Evolutionary conservation across 2,113 vertebrate species (phyloP), one percentile per base, ranked within the genome.

Genomic region (Pseudorasbora parva): DNA sequence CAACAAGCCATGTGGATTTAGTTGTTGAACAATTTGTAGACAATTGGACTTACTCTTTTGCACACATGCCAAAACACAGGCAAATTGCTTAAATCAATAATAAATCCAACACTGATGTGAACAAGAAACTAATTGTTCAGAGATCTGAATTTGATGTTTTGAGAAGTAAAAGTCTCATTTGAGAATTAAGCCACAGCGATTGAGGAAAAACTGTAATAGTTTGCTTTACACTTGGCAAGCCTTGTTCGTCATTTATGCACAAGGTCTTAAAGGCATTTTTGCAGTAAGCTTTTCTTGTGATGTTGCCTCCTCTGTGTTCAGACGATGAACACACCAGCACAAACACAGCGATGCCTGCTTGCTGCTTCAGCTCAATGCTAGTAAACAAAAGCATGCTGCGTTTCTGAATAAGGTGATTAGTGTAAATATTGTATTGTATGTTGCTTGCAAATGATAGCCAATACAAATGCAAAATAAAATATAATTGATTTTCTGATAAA

Each of bases 351-450:
- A 72, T 47, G 69, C 12, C 69, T 23, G 69, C 69, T 45, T 43
- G 69, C 69, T 17, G 69, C 64, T 47, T 72, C n/a, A 72, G 69
- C 69, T 72, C 41, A 72, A 47, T 72, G 64, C 43, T 72, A 47
- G 41, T 12, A 47, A 72, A n/a, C 69, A 72, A 72, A 43, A 72
- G 43, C 43, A 72, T 47, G 43, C 69, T 72, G 69, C 1, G 43
- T 72, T 43, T 47, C 11, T 72, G 41, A 72, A 25, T 72, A 11
- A 73, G 37, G 64, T 68, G 19, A 68, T 68, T 41, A 68, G 33
- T 68, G 43, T 47, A 73, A 73, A 73, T 17, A 73, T 47, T 73
- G 11, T 9, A 11, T 41, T 68, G 64, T 68, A 68, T 41, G 8
- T 11, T 68, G 33, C 64, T 68, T 41, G 33, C 33, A 68, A 68